Evolutionary conservation across 2,888 invertebrate species (phyloP), one percentile per base, ranked within the genome.

Genomic region (Xestia c-nigrum): DNA sequence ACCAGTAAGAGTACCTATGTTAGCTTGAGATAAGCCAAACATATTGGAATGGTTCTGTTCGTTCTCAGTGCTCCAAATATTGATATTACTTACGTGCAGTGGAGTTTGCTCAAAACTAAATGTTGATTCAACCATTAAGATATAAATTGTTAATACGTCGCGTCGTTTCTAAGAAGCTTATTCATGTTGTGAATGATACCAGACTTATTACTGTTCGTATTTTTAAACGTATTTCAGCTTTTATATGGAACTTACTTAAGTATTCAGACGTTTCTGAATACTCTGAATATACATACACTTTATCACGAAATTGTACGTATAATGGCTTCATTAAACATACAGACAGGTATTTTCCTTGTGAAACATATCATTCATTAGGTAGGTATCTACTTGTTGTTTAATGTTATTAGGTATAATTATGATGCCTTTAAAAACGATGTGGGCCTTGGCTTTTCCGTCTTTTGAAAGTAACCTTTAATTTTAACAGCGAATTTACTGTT

Each of bases 91-190:
- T 72, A 75, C 75, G 78, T 75, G 78, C 86, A 68, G 76, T 83
- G 74, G 72, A 71, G 70, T 83, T 79, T 74, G 63, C 78, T 68
- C 74, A 72, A 85, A 85, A 81, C 71, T 82, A 70, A 84, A 84
- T 83, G 83, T 85, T 85, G 86, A 85, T 83, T 83, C 78, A 83
- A 19, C 52, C 78, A 82, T 85, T 84, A 74, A 70, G 69, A 79
- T 84, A 86, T 80, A 74, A 80, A 80, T 77, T 86, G 84, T 73
- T 75, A 78, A 84, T 78, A 71, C 74, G 85, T 72, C 82, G 68
- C 71, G 66, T 70, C 76, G 52, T 64, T 87, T 77, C 72, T 73
- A 31, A 85, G 77, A 85, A 87, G 76, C 74, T 79, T 80, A 74
- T 67, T 86, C 80, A 85, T 82, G 67, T 82, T 73, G 64, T 64